phyloP scores from a whole-genome alignment of 2,888 invertebrate species.

The Sphaerophoria taeniata region DNA sequence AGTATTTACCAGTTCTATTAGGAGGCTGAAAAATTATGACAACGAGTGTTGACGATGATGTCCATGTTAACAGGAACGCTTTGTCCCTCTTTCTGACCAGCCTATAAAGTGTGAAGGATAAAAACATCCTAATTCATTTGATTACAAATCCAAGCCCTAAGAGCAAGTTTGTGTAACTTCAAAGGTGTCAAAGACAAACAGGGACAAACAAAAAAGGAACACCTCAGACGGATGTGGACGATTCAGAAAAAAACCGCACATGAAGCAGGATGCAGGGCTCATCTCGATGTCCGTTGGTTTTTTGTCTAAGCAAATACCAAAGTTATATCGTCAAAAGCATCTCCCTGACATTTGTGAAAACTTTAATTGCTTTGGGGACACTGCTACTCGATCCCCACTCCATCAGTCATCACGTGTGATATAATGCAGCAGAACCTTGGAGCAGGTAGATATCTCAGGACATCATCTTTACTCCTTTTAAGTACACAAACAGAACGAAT shows the following conservation, averaged over 20 bases:
- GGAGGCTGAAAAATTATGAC: too few species aligned
- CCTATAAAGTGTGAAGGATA: too few species aligned
- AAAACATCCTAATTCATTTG: too few species aligned
- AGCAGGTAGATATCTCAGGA: constrained; percentile 5
- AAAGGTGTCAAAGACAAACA: constrained; percentile 37
- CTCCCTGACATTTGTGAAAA: constrained; percentile 70
- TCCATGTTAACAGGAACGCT: too few species aligned
- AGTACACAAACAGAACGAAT: constrained; percentile 2
- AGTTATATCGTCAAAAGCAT: constrained; percentile 70
- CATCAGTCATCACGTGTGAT: neutral
- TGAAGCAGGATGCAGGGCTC: neutral
- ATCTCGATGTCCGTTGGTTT: neutral
- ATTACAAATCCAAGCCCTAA: too few species aligned
- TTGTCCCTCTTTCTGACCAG: too few species aligned
- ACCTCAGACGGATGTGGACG: constrained; percentile 27
- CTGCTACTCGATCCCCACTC: neutral
- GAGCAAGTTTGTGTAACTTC: neutral
- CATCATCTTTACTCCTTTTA: neutral
- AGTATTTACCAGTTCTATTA: too few species aligned
- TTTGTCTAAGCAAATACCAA: constrained; percentile 37
- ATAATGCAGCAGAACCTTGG: constrained; percentile 20
- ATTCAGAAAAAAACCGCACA: constrained; percentile 35
- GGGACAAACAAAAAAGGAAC: constrained; percentile 21
- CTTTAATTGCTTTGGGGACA: constrained; percentile 71
- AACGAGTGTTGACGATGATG: too few species aligned